These are phyloP conservation scores for Burhinus bistriatus DNA, from an alignment of 2,113 vertebrate species.

Conservation along the genomic window DNA sequence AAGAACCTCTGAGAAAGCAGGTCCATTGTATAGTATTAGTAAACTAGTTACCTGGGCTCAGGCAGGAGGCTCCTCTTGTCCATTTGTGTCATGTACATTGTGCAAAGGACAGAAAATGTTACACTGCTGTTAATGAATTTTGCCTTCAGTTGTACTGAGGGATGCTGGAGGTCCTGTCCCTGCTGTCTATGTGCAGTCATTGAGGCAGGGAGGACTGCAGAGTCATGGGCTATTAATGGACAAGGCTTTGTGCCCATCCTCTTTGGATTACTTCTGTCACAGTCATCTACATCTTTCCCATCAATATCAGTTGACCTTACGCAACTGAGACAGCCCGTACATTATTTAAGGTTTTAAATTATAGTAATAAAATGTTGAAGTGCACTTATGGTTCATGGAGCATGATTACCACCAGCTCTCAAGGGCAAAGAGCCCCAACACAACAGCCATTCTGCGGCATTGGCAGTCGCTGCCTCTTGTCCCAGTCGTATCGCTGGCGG, in stretches of 20 bases:
- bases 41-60: neutral
- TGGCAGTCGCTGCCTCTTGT: neutral
- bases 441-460: neutral
- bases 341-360: conserved; percentile 35
- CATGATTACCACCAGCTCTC: neutral
- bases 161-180: neutral
- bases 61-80: neutral
- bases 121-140: neutral
- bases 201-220: neutral
- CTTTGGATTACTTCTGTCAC: neutral
- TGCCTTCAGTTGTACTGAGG: neutral
- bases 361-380: neutral
- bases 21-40: neutral
- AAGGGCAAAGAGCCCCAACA: conserved; percentile 3
- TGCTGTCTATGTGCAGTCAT: neutral
- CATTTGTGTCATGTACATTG: neutral
- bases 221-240: conserved; percentile 18
- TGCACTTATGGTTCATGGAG: neutral
- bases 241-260: neutral
- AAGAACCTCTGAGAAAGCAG: neutral
- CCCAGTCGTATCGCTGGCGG: fast-evolving
- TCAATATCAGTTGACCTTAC: conserved; percentile 22
- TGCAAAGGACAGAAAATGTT: neutral
- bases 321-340: neutral
- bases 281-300: neutral